Evolutionary conservation across 2,888 invertebrate genomes (phyloP), one percentile per base, ranked within the genome.

Genomic region (Scaeva pyrastri): DNA sequence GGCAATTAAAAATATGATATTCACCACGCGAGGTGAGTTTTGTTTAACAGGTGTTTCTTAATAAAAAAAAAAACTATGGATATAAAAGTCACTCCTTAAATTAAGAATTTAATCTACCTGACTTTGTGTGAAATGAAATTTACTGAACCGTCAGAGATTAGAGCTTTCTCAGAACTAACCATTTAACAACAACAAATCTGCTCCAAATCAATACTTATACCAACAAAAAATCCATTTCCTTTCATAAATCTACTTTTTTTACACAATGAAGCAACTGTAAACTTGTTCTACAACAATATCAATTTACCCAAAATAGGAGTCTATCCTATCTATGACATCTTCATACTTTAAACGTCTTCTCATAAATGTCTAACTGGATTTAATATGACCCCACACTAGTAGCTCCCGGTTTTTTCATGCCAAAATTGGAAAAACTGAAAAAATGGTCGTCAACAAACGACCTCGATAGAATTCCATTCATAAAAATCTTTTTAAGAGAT

Each of bases 381-480:
- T 16, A 26, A 62, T 64, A 73, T 73, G 72, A 81, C 62, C 76
- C 72, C 72, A 8, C 19, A 5, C 14, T 6, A 2, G 39, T 8
- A 58, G 76, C 80, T 41, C 60, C 48, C 60, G 43, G 26, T 39
- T 52, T 48, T 68, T 12, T 14, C 16, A 39, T 50, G 50, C 83
- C 83, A 55, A 78, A 83, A 41, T 73, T 60, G 79, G 76, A 52
- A 60, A 66, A 68, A 52, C 48, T 23, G n/a, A n/a, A n/a, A n/a
- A n/a, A n/a, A n/a, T n/a, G n/a, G n/a, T n/a, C n/a, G 3, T 39
- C 56, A 74, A 14, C 72, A 3, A 71, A 74, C 60, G 83, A 58
- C 85, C 79, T 64, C 84, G 66, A 75, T 80, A 55, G 73, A 58
- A 77, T 77, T 58, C 55, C 85, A 86, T 86, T 86, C 85, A 86